Percentiles rank a stretch among this genome's conserved stretches.
phyloP scores from a whole-genome alignment of 2,888 invertebrate species.

The Drosophila lutescens region DNA sequence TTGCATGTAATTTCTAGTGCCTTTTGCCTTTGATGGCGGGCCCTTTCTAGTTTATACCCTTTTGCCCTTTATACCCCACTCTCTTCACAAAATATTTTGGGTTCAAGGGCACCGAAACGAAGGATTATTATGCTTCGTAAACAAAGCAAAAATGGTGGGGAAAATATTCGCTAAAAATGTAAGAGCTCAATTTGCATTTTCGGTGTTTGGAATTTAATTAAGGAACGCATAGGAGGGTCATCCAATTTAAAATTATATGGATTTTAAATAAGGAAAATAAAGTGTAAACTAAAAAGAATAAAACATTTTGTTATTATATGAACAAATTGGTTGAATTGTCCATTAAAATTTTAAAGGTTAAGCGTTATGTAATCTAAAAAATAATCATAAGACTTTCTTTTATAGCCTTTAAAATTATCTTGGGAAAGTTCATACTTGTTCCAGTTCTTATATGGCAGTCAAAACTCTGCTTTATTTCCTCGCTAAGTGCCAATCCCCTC shows the following conservation, averaged over 20 bases:
- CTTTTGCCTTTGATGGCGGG: neutral
- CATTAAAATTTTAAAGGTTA: too few relatives aligned
- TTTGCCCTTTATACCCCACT: constrained; percentile 3
- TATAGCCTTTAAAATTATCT: neutral
- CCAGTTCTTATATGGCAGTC: constrained; percentile 3
- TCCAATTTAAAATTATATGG: neutral
- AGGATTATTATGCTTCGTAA: constrained; percentile 26
- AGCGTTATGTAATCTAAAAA: too few relatives aligned
- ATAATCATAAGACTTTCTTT: too few relatives aligned
- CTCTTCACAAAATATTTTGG: constrained; percentile 13
- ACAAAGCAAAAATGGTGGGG: constrained; percentile 1
- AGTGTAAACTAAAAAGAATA: too few relatives aligned
- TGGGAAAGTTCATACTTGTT: neutral
- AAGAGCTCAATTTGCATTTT: constrained; percentile 22
- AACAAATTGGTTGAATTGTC: too few relatives aligned
- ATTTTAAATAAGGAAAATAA: neutral
- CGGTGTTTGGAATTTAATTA: constrained; percentile 12
- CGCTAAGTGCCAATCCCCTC: constrained; percentile 3
- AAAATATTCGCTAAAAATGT: constrained; percentile 15
- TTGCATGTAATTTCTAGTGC: constrained; percentile 54
- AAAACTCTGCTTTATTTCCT: constrained; percentile 6
- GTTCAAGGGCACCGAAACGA: constrained; percentile 20
- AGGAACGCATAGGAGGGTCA: neutral
- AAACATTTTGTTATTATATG: too few relatives aligned
- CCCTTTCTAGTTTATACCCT: neutral